Evolutionary conservation across 2,113 vertebrate species (phyloP), one percentile per base, ranked within the genome.

Genomic region (Equus quagga): DNA sequence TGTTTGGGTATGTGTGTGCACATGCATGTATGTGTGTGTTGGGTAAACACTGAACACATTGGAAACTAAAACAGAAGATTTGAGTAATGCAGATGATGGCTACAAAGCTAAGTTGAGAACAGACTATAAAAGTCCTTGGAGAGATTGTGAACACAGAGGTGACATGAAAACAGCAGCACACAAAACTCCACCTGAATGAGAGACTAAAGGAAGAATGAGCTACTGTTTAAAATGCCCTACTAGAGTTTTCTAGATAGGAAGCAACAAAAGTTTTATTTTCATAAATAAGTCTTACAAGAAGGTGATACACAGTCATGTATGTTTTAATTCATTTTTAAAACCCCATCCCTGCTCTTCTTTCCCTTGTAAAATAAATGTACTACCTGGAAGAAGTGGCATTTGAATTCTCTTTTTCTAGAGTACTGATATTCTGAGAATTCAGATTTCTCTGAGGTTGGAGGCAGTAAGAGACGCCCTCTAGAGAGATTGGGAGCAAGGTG

Each of bases 301-400:
- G 26, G 4, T 65, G 33, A 81, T 60, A 31, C 31, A 79, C 81
- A 86, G 36, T 49, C 54, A 0, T 89, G 78, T 67, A 14, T 49
- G 49, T 75, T 96, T 91, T 49, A 91, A 54, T 36, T 79, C 44
- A 79, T 58, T 95, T 95, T 89, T 19, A 26, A 89, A 93, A 26
- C 6, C 64, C 17, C 33, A 79, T 9, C n/a, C 0, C 15, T 0
- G 4, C 6, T 80, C 1, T 36, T 76, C 94, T 89, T 75, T 56
- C 18, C 33, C 23, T 79, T 76, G 33, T 76, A 70, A 75, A 91
- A n/a, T 65, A 64, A 91, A 75, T 7, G 19, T 60, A 75, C 70
- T 56, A 44, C 17, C 13, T 33, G 23, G 58, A 88, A 76, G 62
- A 8, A 56, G 24, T 76, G 15, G 3, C 18, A 72, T 78, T 94